Evolutionary conservation across 1,140 invertebrate genomes (phyloP).

Genomic region (Drosophila lacteicornis): DNA sequence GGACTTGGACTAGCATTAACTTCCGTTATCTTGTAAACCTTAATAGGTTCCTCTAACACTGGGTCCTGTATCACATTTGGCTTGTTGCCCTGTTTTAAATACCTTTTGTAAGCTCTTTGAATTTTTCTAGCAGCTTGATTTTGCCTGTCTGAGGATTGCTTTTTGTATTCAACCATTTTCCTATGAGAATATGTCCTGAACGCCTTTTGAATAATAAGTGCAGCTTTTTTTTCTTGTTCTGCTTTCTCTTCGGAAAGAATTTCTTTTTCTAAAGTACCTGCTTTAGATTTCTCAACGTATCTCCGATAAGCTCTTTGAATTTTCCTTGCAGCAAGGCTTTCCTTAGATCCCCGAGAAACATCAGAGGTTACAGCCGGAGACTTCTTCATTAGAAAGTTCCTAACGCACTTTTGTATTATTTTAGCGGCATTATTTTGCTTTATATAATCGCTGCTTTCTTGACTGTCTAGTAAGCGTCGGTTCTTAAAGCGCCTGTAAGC

Average conservation of each 20-base stretch:
- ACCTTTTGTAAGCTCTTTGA: conserved; percentile 34
- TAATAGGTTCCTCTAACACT: neutral
- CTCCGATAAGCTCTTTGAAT: conserved; percentile 53
- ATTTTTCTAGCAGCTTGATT: conserved; percentile 23
- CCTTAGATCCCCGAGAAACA: neutral
- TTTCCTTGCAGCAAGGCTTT: conserved; percentile 39
- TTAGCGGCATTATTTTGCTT: conserved; percentile 7
- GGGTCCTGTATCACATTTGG: neutral
- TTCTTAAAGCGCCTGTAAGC: conserved; percentile 26
- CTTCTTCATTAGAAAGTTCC: neutral
- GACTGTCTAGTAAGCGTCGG: neutral
- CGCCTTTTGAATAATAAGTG: conserved; percentile 33
- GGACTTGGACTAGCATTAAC: neutral
- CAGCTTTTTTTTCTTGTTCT: conserved; percentile 8
- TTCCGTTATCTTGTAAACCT: neutral
- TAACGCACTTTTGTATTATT: conserved; percentile 35
- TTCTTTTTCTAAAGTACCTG: neutral
- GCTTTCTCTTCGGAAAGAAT: neutral
- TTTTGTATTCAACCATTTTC: neutral
- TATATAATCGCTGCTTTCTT: neutral
- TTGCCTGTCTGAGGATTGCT: neutral
- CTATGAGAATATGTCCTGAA: conserved; percentile 16
- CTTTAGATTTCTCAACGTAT: neutral
- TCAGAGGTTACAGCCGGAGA: neutral
- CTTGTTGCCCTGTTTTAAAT: neutral